Percentiles rank a stretch among this genome's conserved stretches.
Evolutionary conservation across 2,797 vertebrate species (phyloP).

Genomic region (Syncerus caffer): DNA sequence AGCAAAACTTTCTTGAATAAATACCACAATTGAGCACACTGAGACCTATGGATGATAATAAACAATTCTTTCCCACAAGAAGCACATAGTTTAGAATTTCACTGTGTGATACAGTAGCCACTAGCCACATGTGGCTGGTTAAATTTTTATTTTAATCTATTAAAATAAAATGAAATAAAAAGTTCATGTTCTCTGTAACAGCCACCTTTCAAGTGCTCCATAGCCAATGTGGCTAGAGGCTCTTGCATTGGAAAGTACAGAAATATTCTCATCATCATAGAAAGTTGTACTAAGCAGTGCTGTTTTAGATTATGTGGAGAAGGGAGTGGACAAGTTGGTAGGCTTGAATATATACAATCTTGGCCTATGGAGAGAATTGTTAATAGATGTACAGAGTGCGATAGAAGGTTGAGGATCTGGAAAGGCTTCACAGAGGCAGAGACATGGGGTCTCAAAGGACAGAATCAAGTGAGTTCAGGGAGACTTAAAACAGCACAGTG

Average conservation of each 20-base stretch:
- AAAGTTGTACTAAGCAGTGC: neutral
- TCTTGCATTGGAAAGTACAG: neutral
- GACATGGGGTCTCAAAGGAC: neutral
- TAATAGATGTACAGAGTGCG: neutral
- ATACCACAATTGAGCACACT: neutral
- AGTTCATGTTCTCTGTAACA: neutral
- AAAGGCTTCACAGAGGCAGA: neutral
- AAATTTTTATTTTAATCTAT: neutral
- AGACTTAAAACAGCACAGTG: neutral
- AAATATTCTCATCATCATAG: neutral
- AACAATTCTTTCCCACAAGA: neutral
- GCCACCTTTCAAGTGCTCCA: neutral
- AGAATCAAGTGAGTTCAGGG: neutral
- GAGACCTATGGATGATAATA: neutral
- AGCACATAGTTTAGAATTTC: neutral
- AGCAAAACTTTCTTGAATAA: neutral
- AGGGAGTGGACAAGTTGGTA: neutral
- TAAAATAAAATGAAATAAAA: neutral
- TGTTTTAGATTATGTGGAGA: neutral
- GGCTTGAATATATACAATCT: neutral
- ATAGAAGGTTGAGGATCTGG: neutral
- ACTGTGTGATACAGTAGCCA: neutral
- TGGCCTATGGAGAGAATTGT: neutral
- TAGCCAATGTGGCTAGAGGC: neutral
- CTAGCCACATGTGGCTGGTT: neutral